Evolutionary conservation across 2,797 vertebrate species (phyloP), one percentile per base, ranked within the genome.

Genomic region (Lepus townsendii): DNA sequence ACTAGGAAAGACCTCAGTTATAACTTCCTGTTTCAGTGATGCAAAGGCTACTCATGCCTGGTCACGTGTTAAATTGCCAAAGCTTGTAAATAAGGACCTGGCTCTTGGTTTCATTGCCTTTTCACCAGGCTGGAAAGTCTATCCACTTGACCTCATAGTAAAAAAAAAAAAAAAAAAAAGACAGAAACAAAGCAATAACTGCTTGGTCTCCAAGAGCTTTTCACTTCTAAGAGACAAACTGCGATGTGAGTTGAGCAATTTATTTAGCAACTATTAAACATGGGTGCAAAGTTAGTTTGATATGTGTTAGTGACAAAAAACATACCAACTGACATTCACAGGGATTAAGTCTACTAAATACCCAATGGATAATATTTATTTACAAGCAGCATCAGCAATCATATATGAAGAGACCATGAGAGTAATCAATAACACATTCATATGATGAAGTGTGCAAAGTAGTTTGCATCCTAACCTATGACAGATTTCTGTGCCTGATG

Each of bases 31-130:
- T 60, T 92, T 80, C n/a, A 83, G 71, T 32, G 14, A 4, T 90
- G 32, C 52, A n/a, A 63, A 96, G 94, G 20, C 82, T 69, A 87
- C 12, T 19, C 47, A 78, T 57, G 10, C 78, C 30, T 85, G 32
- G 72, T 72, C 63, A 85, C 63, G 32, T 80, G 71, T 85, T 76
- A 85, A 95, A 95, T 88, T 66, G n/a, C 5, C 2, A 65, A 69
- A 77, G 10, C 42, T 88, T 93, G 10, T 94, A 84, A 90, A 91
- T 9, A 12, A 52, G 10, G 16, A 84, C 7, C 24, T 63, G 52
- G 7, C 20, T 95, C 60, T 78, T 80, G 86, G 26, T 73, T 75
- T 60, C 19, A n/a, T 50, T 90, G 73, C 72, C 17, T 76, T 91
- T 87, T 69, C 26, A 42, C 22, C 27, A 38, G 32, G 11, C 35